phyloP scores from a whole-genome alignment of 2,888 invertebrate genomes.

The Shargacucullia verbasci region DNA sequence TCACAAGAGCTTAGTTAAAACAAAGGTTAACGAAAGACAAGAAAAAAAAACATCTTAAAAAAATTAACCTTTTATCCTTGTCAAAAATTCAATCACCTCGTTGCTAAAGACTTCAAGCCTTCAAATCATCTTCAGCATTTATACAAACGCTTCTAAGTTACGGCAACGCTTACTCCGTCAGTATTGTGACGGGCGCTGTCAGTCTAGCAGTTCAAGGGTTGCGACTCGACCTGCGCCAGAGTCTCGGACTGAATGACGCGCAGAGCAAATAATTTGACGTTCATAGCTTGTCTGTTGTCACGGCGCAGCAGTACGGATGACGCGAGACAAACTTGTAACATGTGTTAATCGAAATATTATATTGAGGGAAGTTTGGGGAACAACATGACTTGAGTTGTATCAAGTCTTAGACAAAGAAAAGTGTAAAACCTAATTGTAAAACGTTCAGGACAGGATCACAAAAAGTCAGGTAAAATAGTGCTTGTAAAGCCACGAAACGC shows the following conservation, averaged over 20 bases:
- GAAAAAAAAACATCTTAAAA: background rate
- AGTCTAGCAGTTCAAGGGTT: constrained; percentile 53
- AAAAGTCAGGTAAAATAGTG: too few species aligned
- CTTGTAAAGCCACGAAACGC: too few species aligned
- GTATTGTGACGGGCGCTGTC: constrained; percentile 56
- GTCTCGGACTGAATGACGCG: constrained; percentile 44
- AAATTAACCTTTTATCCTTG: constrained; percentile 9
- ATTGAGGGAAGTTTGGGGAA: too few species aligned
- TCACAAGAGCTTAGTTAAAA: too few species aligned
- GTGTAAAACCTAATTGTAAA: too few species aligned
- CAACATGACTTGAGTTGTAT: too few species aligned
- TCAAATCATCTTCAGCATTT: constrained; percentile 25
- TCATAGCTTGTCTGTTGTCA: constrained; percentile 53
- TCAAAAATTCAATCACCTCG: background rate
- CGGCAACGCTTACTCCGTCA: constrained; percentile 40
- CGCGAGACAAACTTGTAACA: constrained; percentile 5
- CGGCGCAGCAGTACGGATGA: constrained; percentile 35
- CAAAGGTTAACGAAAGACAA: too few species aligned
- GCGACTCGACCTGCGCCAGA: constrained; percentile 52
- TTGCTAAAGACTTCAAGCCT: constrained; percentile 30
- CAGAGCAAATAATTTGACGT: constrained; percentile 62
- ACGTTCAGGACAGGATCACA: too few species aligned
- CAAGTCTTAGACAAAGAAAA: too few species aligned
- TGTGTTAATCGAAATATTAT: too few species aligned
- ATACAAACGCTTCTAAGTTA: constrained; percentile 47